Base-by-base conservation (phyloP, 1,140 invertebrate species). In the Phenacoccus solenopsis region DNA sequence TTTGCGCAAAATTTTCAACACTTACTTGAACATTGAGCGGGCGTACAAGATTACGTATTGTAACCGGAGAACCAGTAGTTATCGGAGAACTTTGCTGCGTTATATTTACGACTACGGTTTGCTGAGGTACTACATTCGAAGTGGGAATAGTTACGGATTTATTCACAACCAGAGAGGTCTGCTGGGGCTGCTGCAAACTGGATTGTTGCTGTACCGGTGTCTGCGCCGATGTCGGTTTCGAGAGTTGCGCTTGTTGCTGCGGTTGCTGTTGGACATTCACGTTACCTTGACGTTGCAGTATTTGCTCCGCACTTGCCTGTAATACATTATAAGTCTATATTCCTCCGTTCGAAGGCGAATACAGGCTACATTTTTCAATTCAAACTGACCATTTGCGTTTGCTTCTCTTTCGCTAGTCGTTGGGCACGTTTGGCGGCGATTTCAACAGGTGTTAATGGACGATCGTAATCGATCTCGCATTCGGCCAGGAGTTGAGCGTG, bases 351-450 rank as follows among this genome's bases (percentile, higher is more conserved):
- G 38, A 28, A 2, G 9, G 38, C 10, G 49, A 57, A 35, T 25
- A 56, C 3, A 16, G 22, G 20, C 27, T 22, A 70, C 72, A 21
- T 70, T 59, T 30, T 68, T 56, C 21, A 57, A 56, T 64, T 77
- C 76, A 56, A 75, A 74, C 49, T 73, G 75, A 67, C 69, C 69
- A 76, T 76, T 27, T 77, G 76, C 5, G 76, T 75, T 72, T 80
- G 77, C 74, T 95, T 95, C 73, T 94, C 91, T 74, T 88, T 85
- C 0, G 86, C 86, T 69, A 94, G 87, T 71, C 92, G 82, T 75
- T 96, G 93, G 1, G 90, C 90, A 74, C 93, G 82, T 69, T 87
- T 87, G 4, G 86, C 82, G 1, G 94, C 94, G 30, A 97, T 89
- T 73, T 93, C 88, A 73, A 89, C 85, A 0, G 94, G 93, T 70